Base-by-base conservation (phyloP, 2,888 invertebrate genomes). In the Ennomos quercinarius region DNA sequence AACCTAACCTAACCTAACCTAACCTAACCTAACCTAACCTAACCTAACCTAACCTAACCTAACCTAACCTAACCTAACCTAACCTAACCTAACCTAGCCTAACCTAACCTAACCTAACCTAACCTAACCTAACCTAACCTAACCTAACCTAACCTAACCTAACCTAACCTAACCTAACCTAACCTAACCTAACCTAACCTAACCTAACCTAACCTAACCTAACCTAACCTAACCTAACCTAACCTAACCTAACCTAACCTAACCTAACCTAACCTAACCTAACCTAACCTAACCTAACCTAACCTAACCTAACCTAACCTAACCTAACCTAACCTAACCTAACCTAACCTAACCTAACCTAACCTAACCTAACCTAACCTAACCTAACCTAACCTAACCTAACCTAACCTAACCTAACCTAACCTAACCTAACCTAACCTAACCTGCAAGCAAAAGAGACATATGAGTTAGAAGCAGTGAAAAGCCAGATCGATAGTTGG, bases 261-360 rank as follows among this genome's bases (percentile, higher is more conserved):
- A 47, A 47, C 47, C 47, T 47, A 47, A 47, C 47, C 47, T 47
- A 47, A 47, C 47, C 47, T 47, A 47, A 47, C 47, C 47, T 47
- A 47, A 47, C 47, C 47, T 50, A 50, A 41, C 50, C 41, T 50
- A 50, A 50, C 42, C 42, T 43, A 51, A 51, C 51, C 51, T 51
- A 51, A 51, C 51, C 51, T 51, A 51, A 51, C 51, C 51, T 51
- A 51, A 51, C 51, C 51, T 46, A 57, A 48, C 43, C 41, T 57
- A 46, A 48, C 52, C 52, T 44, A 48, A 48, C 50, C 48, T 48
- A 58, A 48, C 48, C 57, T 50, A 57, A 57, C 57, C 56, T 49
- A 56, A 56, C 56, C 49, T 56, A 56, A 57, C 57, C 57, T 57
- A 51, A 51, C 51, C 51, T 51, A 44, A 51, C 51, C 51, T 51